Evolutionary conservation across 2,888 invertebrate species (phyloP), one percentile per base, ranked within the genome.

Genomic region (Harmothoe impar): DNA sequence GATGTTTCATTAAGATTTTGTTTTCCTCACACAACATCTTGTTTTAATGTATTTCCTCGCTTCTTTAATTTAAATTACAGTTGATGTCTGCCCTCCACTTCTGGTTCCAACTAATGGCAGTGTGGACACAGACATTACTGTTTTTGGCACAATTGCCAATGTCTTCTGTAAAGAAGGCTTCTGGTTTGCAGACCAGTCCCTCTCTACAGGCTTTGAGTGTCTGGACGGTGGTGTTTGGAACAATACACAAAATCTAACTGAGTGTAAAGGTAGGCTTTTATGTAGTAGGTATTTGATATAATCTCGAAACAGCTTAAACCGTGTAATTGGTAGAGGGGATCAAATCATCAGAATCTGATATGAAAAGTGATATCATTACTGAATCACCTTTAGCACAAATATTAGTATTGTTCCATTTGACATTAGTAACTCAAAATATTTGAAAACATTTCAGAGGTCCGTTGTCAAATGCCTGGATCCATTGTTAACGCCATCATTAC

Each of bases 81-180:
- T 77, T 77, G 77, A 77, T 31, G 77, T 77, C n/a, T 77, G 77
- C 77, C 77, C 77, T 15, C 77, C 77, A 25, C 77, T 77, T 5
- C 15, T 29, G 31, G 77, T 77, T 20, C 77, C 77, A 15, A 31
- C 31, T 77, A 17, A 77, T 25, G 77, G 77, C 17, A 31, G 77
- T 7, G 29, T 77, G 31, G 31, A 77, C 77, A 77, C 77, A 3
- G 31, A 1, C 3, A 7, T 77, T 0, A 31, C 29, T 20, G 77
- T 29, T 5, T 77, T 29, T 25, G 31, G 77, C 29, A 77, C 77
- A 25, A 25, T 10, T 20, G 77, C 25, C 3, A 25, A 5, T 3
- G 77, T 77, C 29, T 15, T 15, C 77, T 77, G 77, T 17, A 20
- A 31, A 10, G n/a, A 25, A 5, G 77, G 77, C 77, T 77, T 7